Evolutionary conservation across 2,113 vertebrate genomes (phyloP), one percentile per base, ranked within the genome.

Genomic region (Neolamprologus sp.): DNA sequence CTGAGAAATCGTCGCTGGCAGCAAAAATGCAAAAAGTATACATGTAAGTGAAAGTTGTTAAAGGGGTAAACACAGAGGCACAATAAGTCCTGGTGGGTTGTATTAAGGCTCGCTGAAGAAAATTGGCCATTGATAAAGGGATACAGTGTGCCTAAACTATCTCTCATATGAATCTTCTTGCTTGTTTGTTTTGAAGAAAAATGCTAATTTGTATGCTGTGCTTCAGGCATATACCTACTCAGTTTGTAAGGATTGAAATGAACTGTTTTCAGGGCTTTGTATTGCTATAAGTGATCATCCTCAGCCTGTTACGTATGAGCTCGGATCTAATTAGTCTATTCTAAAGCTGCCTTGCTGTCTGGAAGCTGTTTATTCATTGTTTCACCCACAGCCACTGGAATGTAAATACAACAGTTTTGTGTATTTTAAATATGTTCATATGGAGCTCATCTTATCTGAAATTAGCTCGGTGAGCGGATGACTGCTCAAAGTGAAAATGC

Each of bases 381-480:
- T 73, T 87, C 42, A 85, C 63, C 88, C 88, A 80, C 91, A 85
- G 81, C 88, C 87, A 90, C 89, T 87, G 80, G 87, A 91, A 93
- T 94, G 92, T 93, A 92, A 92, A 91, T 92, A 82, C 86, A 75
- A 21, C 75, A 23, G 3, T 84, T 91, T 87, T 91, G 80, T 86
- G 51, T 79, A 3, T 79, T 91, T 85, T 90, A 49, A 86, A 84
- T 37, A 42, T 88, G 82, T 92, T 88, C 16, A 79, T 75, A 80
- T 79, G 82, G 85, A 90, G 82, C 85, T 91, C 23, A 8, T 47
- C 83, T 82, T 71, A 57, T 89, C 83, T 86, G 85, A 87, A 87
- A 91, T 63, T 37, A 83, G 57, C 45, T 85, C 6, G 1, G 57
- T 90, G 49, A 82, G 82, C 13, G 3, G 54, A 85, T 53, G 57